Evolutionary conservation across 2,888 invertebrate species (phyloP).

Genomic region (Furcula furcula): DNA sequence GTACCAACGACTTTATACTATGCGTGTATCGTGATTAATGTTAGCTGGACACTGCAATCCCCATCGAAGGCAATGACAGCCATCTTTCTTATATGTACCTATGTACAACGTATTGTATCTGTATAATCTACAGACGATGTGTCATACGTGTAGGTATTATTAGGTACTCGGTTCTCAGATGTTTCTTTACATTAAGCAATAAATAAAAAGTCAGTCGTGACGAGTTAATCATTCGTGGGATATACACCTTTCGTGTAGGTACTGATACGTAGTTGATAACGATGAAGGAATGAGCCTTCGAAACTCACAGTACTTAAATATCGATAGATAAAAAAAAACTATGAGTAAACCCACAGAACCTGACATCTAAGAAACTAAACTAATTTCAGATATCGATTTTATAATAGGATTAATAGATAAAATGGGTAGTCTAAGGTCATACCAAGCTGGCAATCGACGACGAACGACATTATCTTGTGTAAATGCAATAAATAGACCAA

Average conservation of each 20-base stretch:
- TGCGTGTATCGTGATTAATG: slow-evolving; percentile 17
- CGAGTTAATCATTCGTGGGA: neutral
- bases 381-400: neutral
- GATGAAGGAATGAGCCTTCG: neutral
- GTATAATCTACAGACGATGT: no score
- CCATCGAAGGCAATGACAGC: slow-evolving; percentile 9
- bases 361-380: neutral
- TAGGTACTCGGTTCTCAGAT: no score
- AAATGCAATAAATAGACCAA: no score
- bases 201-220: neutral
- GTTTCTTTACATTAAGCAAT: no score
- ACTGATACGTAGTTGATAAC: neutral
- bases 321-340: neutral
- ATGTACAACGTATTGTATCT: no score
- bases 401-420: neutral
- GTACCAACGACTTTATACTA: slow-evolving; percentile 4
- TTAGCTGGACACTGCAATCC: slow-evolving; percentile 18
- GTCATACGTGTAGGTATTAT: no score
- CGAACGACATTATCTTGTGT: no score
- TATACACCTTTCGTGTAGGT: neutral
- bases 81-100: no score
- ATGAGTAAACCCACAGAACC: neutral
- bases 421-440: slow-evolving; percentile 6
- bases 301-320: neutral
- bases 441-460: neutral